Conservation (phyloP, 1,140 invertebrate genomes). For the Drosophila subpulchrella region DNA sequence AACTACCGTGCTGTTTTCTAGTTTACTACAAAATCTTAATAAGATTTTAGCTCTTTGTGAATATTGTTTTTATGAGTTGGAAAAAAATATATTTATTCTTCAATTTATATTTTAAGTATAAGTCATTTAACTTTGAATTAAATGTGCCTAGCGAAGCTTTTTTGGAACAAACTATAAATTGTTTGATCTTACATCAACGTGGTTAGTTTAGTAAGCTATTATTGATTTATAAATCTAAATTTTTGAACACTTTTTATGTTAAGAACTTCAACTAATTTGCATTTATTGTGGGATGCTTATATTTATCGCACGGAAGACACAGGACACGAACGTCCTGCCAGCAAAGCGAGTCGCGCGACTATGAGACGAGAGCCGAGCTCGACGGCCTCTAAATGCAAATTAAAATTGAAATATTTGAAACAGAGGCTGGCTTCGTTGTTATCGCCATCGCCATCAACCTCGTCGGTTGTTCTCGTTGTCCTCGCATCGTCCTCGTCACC, state of each 20-base stretch:
- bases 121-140: background rate
- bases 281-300: background rate
- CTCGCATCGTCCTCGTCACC: constrained; percentile 29
- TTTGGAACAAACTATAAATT: background rate
- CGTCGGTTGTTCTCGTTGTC: constrained; percentile 45
- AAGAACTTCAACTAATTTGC: background rate
- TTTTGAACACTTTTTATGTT: constrained; percentile 1
- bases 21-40: too few relatives aligned
- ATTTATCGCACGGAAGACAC: constrained; percentile 47
- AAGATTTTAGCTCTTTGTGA: too few relatives aligned
- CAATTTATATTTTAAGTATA: too few relatives aligned
- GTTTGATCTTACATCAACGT: background rate
- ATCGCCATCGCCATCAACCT: constrained; percentile 38
- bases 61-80: too few relatives aligned
- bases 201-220: background rate
- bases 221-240: background rate
- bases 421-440: constrained; percentile 54
- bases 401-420: constrained; percentile 77
- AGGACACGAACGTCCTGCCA: constrained; percentile 72
- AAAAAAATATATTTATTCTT: too few relatives aligned
- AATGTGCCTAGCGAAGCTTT: background rate
- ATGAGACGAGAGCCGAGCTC: constrained; percentile 62
- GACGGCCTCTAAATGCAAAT: constrained; percentile 77
- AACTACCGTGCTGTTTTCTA: too few relatives aligned
- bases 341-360: constrained; percentile 61